Percentiles rank a stretch among this genome's conserved stretches.
Evolutionary conservation across 2,113 vertebrate species (phyloP).

Genomic region (Saimiri boliviensis): DNA sequence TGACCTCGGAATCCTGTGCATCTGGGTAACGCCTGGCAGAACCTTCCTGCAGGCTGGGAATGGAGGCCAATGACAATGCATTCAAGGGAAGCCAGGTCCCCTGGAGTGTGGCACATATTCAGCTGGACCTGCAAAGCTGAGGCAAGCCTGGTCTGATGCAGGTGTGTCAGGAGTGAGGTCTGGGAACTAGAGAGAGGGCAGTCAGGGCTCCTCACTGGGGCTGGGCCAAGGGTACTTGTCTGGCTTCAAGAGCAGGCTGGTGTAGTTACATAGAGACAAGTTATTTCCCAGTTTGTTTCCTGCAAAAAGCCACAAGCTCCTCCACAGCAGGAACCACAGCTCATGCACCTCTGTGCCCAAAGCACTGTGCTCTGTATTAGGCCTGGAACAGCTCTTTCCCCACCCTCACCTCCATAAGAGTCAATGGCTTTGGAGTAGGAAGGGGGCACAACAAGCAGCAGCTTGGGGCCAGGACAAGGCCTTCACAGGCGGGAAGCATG

Average conservation of each 20-base stretch:
- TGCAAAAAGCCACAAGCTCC: background rate
- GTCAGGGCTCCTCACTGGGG: background rate
- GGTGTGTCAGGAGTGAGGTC: background rate
- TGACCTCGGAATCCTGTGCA: conserved; percentile 65
- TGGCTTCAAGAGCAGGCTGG: background rate
- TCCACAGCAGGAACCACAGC: background rate
- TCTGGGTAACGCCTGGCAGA: conserved; percentile 14
- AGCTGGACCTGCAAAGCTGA: background rate
- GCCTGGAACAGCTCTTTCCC: background rate
- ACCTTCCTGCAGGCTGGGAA: background rate
- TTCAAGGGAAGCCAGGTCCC: background rate
- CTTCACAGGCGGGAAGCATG: background rate
- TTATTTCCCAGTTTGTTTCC: background rate
- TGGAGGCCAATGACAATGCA: background rate
- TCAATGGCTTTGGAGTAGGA: background rate
- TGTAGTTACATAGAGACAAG: background rate
- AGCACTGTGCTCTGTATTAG: background rate
- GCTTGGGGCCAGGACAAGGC: background rate
- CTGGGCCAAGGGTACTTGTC: background rate
- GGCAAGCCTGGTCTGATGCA: background rate
- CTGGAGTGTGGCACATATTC: background rate
- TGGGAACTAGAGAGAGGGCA: background rate
- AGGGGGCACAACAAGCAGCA: background rate
- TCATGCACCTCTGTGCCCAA: background rate
- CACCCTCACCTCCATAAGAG: background rate